Base-by-base conservation (phyloP, 2,113 vertebrate species). In the Blennius ocellaris region DNA sequence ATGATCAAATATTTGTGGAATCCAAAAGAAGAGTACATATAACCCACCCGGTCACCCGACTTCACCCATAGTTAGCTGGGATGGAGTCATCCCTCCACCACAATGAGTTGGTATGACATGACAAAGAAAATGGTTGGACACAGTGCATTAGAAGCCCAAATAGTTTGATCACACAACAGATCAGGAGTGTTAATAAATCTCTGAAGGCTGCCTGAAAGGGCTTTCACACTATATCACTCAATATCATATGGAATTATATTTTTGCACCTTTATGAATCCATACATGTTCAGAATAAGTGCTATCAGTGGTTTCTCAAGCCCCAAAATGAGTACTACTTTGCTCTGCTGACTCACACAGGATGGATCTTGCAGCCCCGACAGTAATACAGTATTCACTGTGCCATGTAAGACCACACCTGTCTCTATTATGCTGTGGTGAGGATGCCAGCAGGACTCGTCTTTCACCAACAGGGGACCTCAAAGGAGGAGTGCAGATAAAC, bases 311-410 rank as follows among this genome's bases (percentile, higher is more conserved):
- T 45, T 15, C n/a, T 58, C 6, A 17, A 53, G 16, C 41, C 21
- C 11, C 11, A 16, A 38, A 47, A 52, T 30, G 11, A 64, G 44
- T 47, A 39, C 2, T 43, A 7, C 21, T n/a, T 15, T 21, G 39
- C 57, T 55, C 62, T 77, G 76, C 80, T 68, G 73, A 70, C 74
- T 70, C 59, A 59, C 44, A 67, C 49, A 61, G 59, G 56, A 75
- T 77, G 65, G 40, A 75, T 66, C 63, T 78, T 76, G 76, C 66
- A 70, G 50, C n/a, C 69, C 37, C 64, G 21, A 12, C 11, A 11
- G 9, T 50, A 21, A 67, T 76, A 57, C 66, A 56, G 58, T 6
- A 12, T 58, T 71, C 61, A 64, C 3, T 75, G 68, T 79, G 49
- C 64, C 55, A 14, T 3, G 9, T 9, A 36, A 43, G 63, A 69